Percentiles rank a stretch among this genome's conserved stretches.
Evolutionary conservation across 1,140 invertebrate species (phyloP).

Genomic region (Brachionus asplanchnoidis): DNA sequence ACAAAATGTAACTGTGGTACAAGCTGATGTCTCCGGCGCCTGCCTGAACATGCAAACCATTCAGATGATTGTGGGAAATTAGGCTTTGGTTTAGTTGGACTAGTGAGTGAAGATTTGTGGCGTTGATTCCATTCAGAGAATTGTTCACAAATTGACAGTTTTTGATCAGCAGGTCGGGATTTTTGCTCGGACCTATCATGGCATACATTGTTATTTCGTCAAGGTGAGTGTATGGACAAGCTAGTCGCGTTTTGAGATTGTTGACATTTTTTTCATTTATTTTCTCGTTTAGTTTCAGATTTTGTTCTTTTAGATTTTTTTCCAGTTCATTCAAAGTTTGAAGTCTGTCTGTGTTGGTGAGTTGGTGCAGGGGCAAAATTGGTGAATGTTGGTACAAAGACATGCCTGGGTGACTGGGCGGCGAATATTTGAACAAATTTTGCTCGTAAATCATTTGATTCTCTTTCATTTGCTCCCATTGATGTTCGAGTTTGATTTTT

Average conservation of each 20-base stretch:
- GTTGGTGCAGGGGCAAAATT: background rate
- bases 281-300: background rate
- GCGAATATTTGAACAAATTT: background rate
- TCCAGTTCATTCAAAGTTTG: background rate
- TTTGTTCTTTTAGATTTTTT: background rate
- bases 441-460: conserved; percentile 19
- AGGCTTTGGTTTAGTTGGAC: conserved; percentile 25
- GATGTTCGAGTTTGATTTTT: background rate
- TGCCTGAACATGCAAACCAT: conserved; percentile 22
- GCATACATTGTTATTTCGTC: conserved; percentile 41
- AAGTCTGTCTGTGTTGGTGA: background rate
- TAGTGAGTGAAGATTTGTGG: conserved; percentile 4
- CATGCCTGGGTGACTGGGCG: background rate
- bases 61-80: conserved; percentile 1
- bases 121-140: conserved; percentile 29
- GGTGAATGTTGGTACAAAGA: background rate
- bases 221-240: conserved; percentile 10
- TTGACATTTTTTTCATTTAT: background rate
- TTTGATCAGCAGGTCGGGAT: background rate
- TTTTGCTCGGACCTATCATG: conserved; percentile 22
- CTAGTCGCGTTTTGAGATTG: background rate
- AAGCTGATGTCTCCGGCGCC: conserved; percentile 23
- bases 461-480: conserved; percentile 8
- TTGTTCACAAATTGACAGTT: conserved; percentile 32
- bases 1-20: conserved; percentile 74